Percentiles rank a stretch among this genome's conserved stretches.
Conservation (phyloP, 1,140 invertebrate species). For the Sycophaga agraensis region DNA sequence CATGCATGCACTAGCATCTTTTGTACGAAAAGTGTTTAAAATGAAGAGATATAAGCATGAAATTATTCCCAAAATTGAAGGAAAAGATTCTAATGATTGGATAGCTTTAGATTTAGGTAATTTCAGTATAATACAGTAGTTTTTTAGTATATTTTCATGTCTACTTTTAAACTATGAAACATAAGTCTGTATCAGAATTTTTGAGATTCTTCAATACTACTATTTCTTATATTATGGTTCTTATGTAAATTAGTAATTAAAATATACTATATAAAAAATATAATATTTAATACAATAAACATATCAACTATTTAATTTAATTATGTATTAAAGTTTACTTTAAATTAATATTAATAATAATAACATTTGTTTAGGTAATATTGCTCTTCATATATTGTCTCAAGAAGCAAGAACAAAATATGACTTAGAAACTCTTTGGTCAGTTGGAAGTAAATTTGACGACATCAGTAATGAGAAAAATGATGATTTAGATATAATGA, state of each 20-base stretch:
- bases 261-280: neutral
- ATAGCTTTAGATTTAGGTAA: constrained; percentile 86
- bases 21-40: constrained; percentile 79
- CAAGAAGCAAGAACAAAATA: constrained; percentile 69
- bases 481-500: constrained; percentile 64
- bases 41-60: constrained; percentile 68
- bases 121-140: constrained; percentile 3
- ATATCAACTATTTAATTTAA: constrained; percentile 2
- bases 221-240: constrained; percentile 12
- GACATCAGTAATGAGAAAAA: constrained; percentile 63
- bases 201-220: neutral
- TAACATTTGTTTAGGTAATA: too few species aligned
- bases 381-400: constrained; percentile 86
- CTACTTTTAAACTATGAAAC: neutral
- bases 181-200: too few species aligned
- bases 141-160: neutral
- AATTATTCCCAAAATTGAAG: constrained; percentile 74
- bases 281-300: neutral
- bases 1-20: constrained; percentile 72
- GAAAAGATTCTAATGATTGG: constrained; percentile 76
- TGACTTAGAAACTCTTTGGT: constrained; percentile 90
- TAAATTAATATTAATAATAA: constrained; percentile 40
- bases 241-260: constrained; percentile 13
- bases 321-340: constrained; percentile 17
- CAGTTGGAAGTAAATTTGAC: constrained; percentile 81